Conservation (phyloP, 2,797 vertebrate genomes). For the Urophycis tenuis region DNA sequence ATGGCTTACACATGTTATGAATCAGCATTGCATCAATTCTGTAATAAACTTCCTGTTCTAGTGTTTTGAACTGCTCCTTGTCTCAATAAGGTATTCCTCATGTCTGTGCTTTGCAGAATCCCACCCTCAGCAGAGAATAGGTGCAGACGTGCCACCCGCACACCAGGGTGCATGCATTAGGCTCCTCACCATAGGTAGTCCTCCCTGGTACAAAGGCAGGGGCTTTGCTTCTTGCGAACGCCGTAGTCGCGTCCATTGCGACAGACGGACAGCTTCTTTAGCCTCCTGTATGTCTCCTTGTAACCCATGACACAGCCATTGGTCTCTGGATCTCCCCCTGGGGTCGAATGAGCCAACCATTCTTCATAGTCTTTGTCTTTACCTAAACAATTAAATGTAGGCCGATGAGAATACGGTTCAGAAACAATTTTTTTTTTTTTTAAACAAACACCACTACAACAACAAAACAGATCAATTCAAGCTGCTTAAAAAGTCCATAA, state of each 20-base stretch:
- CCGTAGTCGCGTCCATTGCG: slow-evolving; percentile 70
- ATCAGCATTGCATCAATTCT: too few relatives aligned
- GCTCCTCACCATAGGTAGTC: slow-evolving; percentile 71
- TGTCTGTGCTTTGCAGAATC: slow-evolving; percentile 2
- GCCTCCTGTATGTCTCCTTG: slow-evolving; percentile 70
- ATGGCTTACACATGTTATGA: too few relatives aligned
- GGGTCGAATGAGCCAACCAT: slow-evolving; percentile 71
- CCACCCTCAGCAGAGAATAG: too few relatives aligned
- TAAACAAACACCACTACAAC: not conserved
- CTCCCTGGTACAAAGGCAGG: slow-evolving; percentile 68
- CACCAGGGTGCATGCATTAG: not conserved
- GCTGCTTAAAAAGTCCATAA: not conserved
- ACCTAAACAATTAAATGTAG: slow-evolving; percentile 48
- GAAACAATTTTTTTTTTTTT: too few relatives aligned
- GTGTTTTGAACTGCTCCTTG: too few relatives aligned
- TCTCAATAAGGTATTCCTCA: not conserved
- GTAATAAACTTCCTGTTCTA: too few relatives aligned
- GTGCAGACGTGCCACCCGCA: not conserved
- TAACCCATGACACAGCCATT: slow-evolving; percentile 71
- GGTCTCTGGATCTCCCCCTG: slow-evolving; percentile 32
- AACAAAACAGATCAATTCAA: not conserved
- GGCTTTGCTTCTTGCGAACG: slow-evolving; percentile 61
- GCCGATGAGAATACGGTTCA: not conserved
- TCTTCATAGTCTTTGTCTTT: slow-evolving; percentile 64
- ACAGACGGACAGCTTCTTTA: slow-evolving; percentile 70